phyloP scores from a whole-genome alignment of 2,888 invertebrate genomes.

The Folsomia manolachei region DNA sequence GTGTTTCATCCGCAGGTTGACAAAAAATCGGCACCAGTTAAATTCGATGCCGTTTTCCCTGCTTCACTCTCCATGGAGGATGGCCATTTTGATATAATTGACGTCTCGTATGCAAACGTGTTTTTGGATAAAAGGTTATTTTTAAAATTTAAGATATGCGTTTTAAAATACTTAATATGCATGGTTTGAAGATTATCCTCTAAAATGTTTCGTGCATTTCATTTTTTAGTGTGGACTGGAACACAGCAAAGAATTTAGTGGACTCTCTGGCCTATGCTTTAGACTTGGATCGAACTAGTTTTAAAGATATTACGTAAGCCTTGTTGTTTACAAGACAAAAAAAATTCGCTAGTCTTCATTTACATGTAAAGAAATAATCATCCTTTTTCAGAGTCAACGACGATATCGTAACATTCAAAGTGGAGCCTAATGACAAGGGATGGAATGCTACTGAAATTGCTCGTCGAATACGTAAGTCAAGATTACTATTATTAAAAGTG shows the following conservation, averaged over 20 bases:
- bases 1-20: conserved; percentile 17
- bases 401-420: conserved; percentile 74
- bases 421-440: conserved; percentile 64
- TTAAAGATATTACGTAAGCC: conserved; percentile 64
- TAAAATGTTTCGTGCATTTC: too few species aligned
- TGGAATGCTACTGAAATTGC: conserved; percentile 66
- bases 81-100: conserved; percentile 57
- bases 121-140: conserved; percentile 73
- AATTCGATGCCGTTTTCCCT: conserved; percentile 24
- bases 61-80: conserved; percentile 1
- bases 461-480: conserved; percentile 42
- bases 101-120: conserved; percentile 76
- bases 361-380: not conserved
- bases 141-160: too few species aligned
- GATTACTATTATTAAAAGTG: too few species aligned
- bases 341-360: not conserved
- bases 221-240: conserved; percentile 60
- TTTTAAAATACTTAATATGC: too few species aligned
- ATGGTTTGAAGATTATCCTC: too few species aligned
- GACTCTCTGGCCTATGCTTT: conserved; percentile 68
- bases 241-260: conserved; percentile 70
- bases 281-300: conserved; percentile 63
- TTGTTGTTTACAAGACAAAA: not conserved
- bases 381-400: conserved; percentile 61
- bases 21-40: conserved; percentile 38